Evolutionary conservation across 2,888 invertebrate genomes (phyloP), one percentile per base, ranked within the genome.

Genomic region (Carcina quercana): DNA sequence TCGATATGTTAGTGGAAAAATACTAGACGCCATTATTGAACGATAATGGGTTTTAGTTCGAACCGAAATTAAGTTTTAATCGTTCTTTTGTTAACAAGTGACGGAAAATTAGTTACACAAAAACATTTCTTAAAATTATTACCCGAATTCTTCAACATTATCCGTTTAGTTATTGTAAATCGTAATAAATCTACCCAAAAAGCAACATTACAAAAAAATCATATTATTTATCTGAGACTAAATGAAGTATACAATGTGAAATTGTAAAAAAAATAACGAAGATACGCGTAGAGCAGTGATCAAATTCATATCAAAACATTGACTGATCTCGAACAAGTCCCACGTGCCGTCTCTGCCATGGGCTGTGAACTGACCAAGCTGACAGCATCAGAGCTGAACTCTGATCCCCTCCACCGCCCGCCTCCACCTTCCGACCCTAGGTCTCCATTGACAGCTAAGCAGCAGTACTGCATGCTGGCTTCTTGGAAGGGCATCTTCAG

Each of bases 401-500:
- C 60, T 44, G 74, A 69, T 54, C 75, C 63, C 10, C 83, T 88
- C 34, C 85, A 88, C 22, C 85, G 88, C 8, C 89, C 90, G 0
- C 89, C 91, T 0, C 89, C 89, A 2, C 86, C 88, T 8, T 85
- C 89, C 0, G 95, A 95, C 68, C 91, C 93, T 7, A 82, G 92
- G 47, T 88, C 94, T 20, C 95, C 95, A 0, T 82, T 95, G 33
- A 94, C 92, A 0, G 90, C 92, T 3, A 90, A 91, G 54, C 95
- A 96, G 75, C 93, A 92, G 73, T 95, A 93, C 80, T 91, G 88
- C 67, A 93, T 95, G 85, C 86, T 92, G 60, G 95, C 95, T 1
- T 94, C 94, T 0, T 96, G 95, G 96, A 95, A 94, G 58, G 95
- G 93, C 12, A 93, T 96, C 55, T 90, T 90, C 65, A 86, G 95